Evolutionary conservation across 2,888 invertebrate genomes (phyloP).

Genomic region (Athalia rosae): DNA sequence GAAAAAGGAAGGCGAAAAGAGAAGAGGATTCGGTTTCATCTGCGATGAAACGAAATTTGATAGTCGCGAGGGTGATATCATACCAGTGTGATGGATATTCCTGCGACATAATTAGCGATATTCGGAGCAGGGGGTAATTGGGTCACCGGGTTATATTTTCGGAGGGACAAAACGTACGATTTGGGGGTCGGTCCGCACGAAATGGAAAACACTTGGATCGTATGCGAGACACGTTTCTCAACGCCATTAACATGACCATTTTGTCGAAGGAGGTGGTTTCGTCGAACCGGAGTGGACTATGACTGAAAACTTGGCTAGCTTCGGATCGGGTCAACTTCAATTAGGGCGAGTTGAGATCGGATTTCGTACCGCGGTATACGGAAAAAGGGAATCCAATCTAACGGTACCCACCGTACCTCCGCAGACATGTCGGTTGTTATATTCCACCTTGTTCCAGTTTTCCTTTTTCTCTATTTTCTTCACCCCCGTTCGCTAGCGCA

Average conservation of each 20-base stretch:
- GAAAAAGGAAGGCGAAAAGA: too few relatives aligned
- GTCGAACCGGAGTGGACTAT: neutral
- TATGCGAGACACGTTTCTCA: constrained; percentile 29
- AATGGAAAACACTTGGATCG: neutral
- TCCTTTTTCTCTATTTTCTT: neutral
- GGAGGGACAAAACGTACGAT: neutral
- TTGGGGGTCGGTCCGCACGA: neutral
- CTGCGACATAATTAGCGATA: too few relatives aligned
- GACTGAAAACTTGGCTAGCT: neutral
- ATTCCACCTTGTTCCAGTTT: constrained; percentile 23
- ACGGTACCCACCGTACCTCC: neutral
- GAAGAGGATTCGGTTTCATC: too few relatives aligned
- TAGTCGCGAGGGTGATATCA: too few relatives aligned
- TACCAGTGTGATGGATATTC: too few relatives aligned
- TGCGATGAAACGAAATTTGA: too few relatives aligned
- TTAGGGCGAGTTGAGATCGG: constrained; percentile 35
- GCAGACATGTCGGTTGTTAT: too few relatives aligned
- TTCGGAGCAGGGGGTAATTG: too few relatives aligned
- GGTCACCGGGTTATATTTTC: too few relatives aligned
- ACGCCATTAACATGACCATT: constrained; percentile 29
- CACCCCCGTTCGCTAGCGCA: constrained; percentile 1
- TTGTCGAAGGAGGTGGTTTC: neutral
- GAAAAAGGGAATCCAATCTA: constrained; percentile 37
- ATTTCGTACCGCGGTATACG: constrained; percentile 4
- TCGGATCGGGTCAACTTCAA: constrained; percentile 16